Conservation (phyloP, 92 coral and sea anemone genomes). For the Paragorgia papillata region DNA sequence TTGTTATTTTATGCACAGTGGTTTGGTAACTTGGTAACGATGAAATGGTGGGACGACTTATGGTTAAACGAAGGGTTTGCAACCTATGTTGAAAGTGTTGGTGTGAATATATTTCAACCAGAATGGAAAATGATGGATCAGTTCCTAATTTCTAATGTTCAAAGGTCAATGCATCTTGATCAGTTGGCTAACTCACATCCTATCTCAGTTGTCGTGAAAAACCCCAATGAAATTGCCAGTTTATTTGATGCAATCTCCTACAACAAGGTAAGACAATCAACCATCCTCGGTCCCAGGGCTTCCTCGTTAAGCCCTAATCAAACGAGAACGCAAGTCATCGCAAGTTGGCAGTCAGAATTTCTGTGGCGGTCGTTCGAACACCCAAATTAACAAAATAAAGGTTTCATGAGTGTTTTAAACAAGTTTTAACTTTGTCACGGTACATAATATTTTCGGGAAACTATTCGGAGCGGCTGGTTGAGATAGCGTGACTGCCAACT, state of each 20-base stretch:
- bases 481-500: no score
- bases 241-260: slow-evolving; percentile 75
- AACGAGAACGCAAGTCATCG: no score
- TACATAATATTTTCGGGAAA: no score
- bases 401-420: no score
- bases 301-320: no score
- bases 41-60: slow-evolving; percentile 86
- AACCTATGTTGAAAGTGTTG: slow-evolving; percentile 78
- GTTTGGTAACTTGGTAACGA: slow-evolving; percentile 92
- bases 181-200: slow-evolving; percentile 81
- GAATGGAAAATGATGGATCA: slow-evolving; percentile 91
- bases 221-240: slow-evolving; percentile 67
- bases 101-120: slow-evolving; percentile 60
- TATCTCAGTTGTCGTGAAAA: slow-evolving; percentile 60
- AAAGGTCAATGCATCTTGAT: slow-evolving; percentile 67
- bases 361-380: no score
- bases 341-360: no score
- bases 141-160: slow-evolving; percentile 57
- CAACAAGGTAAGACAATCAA: slow-evolving; percentile 77
- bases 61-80: slow-evolving; percentile 96
- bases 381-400: no score
- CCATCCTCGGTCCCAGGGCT: no score
- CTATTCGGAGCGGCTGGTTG: no score
- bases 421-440: no score
- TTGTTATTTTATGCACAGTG: no score